A percentile compares a stretch with the other conserved stretches of the same genome.
Evolutionary conservation across 2,888 invertebrate genomes (phyloP).

Genomic region (Himalopsyche kuldschensis): DNA sequence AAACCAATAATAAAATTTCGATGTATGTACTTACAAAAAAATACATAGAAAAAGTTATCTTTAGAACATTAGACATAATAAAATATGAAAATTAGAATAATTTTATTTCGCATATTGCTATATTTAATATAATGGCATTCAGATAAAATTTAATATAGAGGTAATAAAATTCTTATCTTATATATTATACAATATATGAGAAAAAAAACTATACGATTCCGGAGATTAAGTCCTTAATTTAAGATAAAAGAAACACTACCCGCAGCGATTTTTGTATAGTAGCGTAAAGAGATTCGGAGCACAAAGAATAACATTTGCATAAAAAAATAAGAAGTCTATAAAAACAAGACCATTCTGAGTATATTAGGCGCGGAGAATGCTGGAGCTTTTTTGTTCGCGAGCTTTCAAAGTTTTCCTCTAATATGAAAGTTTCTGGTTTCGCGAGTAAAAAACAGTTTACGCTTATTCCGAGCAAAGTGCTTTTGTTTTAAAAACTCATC

Average conservation of each 20-base stretch:
- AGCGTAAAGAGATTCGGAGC: not conserved
- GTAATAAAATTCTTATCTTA: not conserved
- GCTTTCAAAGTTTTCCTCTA: constrained; percentile 9
- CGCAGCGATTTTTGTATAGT: constrained; percentile 6
- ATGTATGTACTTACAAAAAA: too few relatives aligned
- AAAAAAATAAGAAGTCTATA: constrained; percentile 36
- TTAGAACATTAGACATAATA: too few relatives aligned
- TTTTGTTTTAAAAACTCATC: not conserved
- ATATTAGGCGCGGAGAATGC: constrained; percentile 12
- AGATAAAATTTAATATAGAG: not conserved
- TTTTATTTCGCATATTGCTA: not conserved
- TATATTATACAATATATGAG: not conserved
- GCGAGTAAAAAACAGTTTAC: constrained; percentile 1
- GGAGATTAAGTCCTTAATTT: not conserved
- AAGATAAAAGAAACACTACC: not conserved
- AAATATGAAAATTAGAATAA: not conserved
- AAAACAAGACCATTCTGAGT: constrained; percentile 21
- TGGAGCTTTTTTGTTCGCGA: not conserved
- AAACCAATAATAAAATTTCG: too few relatives aligned
- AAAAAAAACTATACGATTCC: not conserved
- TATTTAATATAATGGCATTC: not conserved
- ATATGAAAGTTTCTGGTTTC: constrained; percentile 18
- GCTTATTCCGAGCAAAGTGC: not conserved
- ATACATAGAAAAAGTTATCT: too few relatives aligned
- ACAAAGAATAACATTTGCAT: constrained; percentile 31